These are phyloP conservation scores for Pangasius sanitwongsei DNA, from an alignment of 2,797 vertebrate species.

Conservation along the genomic window DNA sequence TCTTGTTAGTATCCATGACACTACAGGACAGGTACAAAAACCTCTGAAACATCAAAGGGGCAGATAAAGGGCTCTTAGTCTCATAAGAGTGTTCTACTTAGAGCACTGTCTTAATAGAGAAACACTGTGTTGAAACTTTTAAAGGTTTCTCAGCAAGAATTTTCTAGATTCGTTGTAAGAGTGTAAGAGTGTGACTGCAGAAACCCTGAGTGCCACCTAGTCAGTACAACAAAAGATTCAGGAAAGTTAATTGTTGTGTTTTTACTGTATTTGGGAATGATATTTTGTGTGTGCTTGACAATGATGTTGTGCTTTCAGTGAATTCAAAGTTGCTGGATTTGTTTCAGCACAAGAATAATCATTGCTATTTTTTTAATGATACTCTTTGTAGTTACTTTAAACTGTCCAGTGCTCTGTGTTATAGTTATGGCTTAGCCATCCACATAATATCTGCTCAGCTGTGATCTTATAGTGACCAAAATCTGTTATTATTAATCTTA, in stretches of 20 bases:
- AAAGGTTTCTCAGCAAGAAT: neutral
- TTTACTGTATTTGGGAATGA: neutral
- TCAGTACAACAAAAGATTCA: neutral
- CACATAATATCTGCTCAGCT: neutral
- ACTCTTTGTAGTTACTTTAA: neutral
- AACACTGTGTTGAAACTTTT: neutral
- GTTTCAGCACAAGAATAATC: neutral
- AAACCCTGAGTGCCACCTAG: neutral
- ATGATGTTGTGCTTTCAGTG: neutral
- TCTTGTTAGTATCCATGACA: neutral
- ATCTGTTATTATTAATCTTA: neutral
- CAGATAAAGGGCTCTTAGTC: neutral
- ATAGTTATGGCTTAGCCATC: neutral
- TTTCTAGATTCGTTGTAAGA: neutral
- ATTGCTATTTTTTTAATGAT: neutral
- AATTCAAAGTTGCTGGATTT: neutral
- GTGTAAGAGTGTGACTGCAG: neutral
- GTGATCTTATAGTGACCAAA: neutral
- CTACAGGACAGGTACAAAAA: neutral
- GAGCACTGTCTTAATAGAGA: neutral
- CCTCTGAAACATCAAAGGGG: neutral
- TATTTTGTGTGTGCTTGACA: neutral
- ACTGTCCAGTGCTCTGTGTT: neutral
- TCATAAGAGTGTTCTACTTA: neutral
- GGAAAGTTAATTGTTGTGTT: neutral